Conservation (phyloP, 2,888 invertebrate species). For the Agrenia bidenticulata region DNA sequence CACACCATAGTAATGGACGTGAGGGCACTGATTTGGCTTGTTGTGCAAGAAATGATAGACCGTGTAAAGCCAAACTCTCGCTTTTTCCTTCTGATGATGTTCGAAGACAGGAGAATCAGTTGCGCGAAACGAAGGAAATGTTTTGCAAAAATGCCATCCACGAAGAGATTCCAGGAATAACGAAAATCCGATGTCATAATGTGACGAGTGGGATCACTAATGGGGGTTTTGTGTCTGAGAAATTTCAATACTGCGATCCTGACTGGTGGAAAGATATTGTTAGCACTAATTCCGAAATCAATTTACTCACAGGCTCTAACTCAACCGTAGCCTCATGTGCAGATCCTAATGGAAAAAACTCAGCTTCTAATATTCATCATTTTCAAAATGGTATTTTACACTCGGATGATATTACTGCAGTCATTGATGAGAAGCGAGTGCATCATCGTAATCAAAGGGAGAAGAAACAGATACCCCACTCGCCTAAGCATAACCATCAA, state of each 20-base stretch:
- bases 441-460: slow-evolving; percentile 18
- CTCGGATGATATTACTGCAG: not conserved
- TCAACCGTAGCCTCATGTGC: slow-evolving; percentile 21
- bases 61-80: not conserved
- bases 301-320: slow-evolving; percentile 35
- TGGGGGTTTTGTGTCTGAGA: slow-evolving; percentile 35
- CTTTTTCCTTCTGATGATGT: slow-evolving; percentile 8
- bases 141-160: slow-evolving; percentile 35
- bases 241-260: slow-evolving; percentile 49
- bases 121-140: slow-evolving; percentile 33
- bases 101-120: slow-evolving; percentile 16
- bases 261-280: slow-evolving; percentile 52
- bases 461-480: slow-evolving; percentile 16
- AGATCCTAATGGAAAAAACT: not conserved
- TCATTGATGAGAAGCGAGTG: not conserved
- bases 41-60: not conserved
- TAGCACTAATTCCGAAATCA: slow-evolving; percentile 48
- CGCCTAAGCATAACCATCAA: slow-evolving; percentile 27
- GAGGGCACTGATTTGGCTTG: no score
- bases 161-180: slow-evolving; percentile 39
- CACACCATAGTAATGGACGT: not conserved
- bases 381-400: not conserved
- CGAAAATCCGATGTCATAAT: slow-evolving; percentile 23
- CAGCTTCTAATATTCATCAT: not conserved
- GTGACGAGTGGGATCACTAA: slow-evolving; percentile 10